Evolutionary conservation across 30 jellyfish, hydroid and myxozoan species (phyloP).

Genomic region (Chrysaora quinquecirrha): DNA sequence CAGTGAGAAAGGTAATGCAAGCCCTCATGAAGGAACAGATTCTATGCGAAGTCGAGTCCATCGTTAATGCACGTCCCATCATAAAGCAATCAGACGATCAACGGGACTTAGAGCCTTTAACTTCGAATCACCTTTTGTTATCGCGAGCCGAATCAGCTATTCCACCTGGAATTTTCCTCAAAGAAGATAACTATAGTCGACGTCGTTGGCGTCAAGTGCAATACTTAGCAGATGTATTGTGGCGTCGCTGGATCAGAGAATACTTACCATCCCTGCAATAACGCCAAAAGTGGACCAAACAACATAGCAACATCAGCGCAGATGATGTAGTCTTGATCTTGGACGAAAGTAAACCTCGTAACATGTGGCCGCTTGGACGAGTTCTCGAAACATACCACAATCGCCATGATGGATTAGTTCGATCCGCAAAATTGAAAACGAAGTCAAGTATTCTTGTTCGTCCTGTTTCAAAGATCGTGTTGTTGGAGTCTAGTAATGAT

Average conservation of each 20-base stretch:
- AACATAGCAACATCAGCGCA: constrained; percentile 7
- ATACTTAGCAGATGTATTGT: constrained; percentile 35
- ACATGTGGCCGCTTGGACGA: constrained; percentile 46
- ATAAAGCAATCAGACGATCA: constrained; percentile 24
- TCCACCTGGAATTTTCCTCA: constrained; percentile 31
- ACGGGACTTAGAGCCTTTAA: constrained; percentile 21
- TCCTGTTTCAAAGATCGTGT: no score
- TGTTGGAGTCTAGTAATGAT: no score
- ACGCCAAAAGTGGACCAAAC: constrained; percentile 21
- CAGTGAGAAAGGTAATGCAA: constrained; percentile 11
- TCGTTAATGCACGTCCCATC: constrained; percentile 42
- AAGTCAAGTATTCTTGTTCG: no score
- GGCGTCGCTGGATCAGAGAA: constrained; percentile 48
- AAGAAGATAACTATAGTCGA: constrained; percentile 15
- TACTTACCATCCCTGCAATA: constrained; percentile 33
- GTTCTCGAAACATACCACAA: neutral
- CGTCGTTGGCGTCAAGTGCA: constrained; percentile 44
- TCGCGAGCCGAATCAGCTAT: constrained; percentile 7
- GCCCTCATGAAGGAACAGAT: constrained; percentile 25
- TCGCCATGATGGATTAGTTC: constrained; percentile 7
- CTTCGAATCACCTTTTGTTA: constrained; percentile 37
- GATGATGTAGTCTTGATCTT: constrained; percentile 25
- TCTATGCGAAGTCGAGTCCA: constrained; percentile 40
- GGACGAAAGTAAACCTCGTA: constrained; percentile 13
- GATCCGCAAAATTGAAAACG: constrained; percentile 16